Base-by-base conservation (phyloP, 2,797 vertebrate species). In the Parauchenoglanis punctatus region DNA sequence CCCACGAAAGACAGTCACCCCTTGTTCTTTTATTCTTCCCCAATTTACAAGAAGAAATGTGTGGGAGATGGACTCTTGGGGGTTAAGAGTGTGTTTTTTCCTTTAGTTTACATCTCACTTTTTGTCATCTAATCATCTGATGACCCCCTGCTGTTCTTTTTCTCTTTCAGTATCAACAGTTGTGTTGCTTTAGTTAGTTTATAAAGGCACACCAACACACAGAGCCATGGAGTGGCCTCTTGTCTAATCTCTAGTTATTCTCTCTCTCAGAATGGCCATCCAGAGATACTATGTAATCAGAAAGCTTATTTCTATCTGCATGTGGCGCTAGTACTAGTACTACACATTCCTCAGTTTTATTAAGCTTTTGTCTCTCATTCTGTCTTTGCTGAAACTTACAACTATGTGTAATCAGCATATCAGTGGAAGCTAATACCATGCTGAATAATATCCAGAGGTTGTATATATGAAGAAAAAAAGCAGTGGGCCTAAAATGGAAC, bases 1-100 rank as follows among this genome's bases (percentile, higher is more conserved):
- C 93, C 93, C 59, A 93, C 91, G 89, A 91, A 91, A 86, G 90
- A 90, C 92, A 90, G 90, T 92, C 92, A 92, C 85, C 67, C 77
- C 68, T 73, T 75, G 83, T 83, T n/a, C 61, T 90, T 93, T 92
- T 91, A 92, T 84, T 82, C 87, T 61, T 65, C 75, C 65, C n/a
- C 73, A 75, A 73, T 87, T 89, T 72, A 86, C 81, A 87, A 65
- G 82, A 83, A 82, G 59, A 86, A 86, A 81, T 83, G 70, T 83
- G 87, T 58, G 82, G 56, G 83, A 82, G 75, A 89, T 88, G 77
- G 70, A 81, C 81, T 91, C 90, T 83, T 85, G 68, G 10, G 25
- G 84, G 84, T 87, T 61, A 84, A 65, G 84, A 7, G 15, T 52
- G 54, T 87, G 78, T 87, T 84, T 80, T 73, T 87, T 73, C 75